Evolutionary conservation across 2,113 vertebrate species (phyloP).

Genomic region (Taurulus bubalis): DNA sequence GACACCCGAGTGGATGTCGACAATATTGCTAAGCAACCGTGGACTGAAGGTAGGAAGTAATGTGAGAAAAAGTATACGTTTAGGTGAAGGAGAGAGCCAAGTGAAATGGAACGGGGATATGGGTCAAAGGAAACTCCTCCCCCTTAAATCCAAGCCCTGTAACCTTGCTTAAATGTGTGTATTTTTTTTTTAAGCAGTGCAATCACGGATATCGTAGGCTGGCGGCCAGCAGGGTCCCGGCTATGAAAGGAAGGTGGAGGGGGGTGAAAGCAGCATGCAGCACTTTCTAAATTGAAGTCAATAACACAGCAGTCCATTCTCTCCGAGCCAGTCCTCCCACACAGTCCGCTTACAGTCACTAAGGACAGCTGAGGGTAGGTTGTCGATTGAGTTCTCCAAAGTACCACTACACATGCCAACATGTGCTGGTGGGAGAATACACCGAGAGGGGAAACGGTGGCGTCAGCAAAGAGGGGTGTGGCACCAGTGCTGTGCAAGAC

Average conservation of each 20-base stretch:
- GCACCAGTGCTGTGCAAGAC: neutral
- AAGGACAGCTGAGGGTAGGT: slow-evolving; percentile 61
- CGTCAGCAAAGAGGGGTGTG: neutral
- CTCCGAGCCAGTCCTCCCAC: slow-evolving; percentile 72
- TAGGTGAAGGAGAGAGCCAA: slow-evolving; percentile 1
- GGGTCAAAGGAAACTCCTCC: neutral
- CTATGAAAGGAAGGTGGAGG: slow-evolving; percentile 46
- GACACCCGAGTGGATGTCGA: slow-evolving; percentile 42
- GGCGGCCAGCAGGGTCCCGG: slow-evolving; percentile 52
- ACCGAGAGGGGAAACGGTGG: slow-evolving; percentile 4
- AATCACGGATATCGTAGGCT: slow-evolving; percentile 68
- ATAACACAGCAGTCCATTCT: slow-evolving; percentile 77
- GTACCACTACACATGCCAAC: slow-evolving; percentile 38
- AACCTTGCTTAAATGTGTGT: slow-evolving; percentile 73
- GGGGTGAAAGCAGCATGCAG: slow-evolving; percentile 62
- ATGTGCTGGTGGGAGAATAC: slow-evolving; percentile 57
- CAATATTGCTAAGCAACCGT: slow-evolving; percentile 31
- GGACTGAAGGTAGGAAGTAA: neutral
- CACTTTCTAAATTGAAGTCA: slow-evolving; percentile 84
- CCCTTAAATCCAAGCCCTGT: slow-evolving; percentile 22
- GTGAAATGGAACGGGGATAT: slow-evolving; percentile 20
- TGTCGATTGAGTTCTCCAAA: slow-evolving; percentile 72
- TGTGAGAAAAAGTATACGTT: neutral
- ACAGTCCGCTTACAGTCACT: slow-evolving; percentile 58
- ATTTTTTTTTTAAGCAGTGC: slow-evolving; percentile 59